These are phyloP conservation scores for Clistopyga incitator DNA, from an alignment of 2,888 invertebrate species.

Conservation along the genomic window DNA sequence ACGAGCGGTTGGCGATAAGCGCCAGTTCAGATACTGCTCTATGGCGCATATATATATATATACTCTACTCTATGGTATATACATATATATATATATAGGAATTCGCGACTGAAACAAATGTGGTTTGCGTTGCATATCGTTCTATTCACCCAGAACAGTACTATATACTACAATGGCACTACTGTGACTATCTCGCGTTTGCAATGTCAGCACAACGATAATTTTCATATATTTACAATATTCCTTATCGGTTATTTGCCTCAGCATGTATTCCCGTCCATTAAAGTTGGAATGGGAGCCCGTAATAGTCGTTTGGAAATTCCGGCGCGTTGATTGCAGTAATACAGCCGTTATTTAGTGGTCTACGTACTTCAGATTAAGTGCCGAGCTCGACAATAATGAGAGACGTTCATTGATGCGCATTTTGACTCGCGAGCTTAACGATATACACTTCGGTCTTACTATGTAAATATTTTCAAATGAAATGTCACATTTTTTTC, in stretches of 20 bases:
- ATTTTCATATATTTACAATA: not conserved
- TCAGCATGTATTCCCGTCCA: not conserved
- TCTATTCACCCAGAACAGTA: not conserved
- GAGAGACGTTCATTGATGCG: not conserved
- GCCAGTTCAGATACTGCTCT: not conserved
- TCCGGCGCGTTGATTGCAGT: not conserved
- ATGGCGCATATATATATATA: not conserved
- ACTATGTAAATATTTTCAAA: too few relatives aligned
- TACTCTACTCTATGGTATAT: too few relatives aligned
- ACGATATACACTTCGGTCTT: too few relatives aligned
- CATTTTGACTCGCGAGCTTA: too few relatives aligned
- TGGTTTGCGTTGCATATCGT: not conserved
- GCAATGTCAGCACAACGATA: too few relatives aligned
- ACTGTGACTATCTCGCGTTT: not conserved
- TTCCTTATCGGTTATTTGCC: constrained; percentile 25
- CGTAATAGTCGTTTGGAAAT: not conserved
- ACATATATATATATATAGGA: too few relatives aligned
- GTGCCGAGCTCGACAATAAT: not conserved
- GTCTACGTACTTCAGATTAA: not conserved
- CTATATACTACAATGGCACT: not conserved
- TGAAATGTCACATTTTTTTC: too few relatives aligned
- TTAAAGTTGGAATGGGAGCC: too few relatives aligned
- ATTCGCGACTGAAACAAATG: not conserved
- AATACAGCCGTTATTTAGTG: too few relatives aligned
- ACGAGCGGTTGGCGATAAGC: constrained; percentile 41